Evolutionary conservation across 1,140 invertebrate genomes (phyloP).

Genomic region (Melipona quadrifasciata): DNA sequence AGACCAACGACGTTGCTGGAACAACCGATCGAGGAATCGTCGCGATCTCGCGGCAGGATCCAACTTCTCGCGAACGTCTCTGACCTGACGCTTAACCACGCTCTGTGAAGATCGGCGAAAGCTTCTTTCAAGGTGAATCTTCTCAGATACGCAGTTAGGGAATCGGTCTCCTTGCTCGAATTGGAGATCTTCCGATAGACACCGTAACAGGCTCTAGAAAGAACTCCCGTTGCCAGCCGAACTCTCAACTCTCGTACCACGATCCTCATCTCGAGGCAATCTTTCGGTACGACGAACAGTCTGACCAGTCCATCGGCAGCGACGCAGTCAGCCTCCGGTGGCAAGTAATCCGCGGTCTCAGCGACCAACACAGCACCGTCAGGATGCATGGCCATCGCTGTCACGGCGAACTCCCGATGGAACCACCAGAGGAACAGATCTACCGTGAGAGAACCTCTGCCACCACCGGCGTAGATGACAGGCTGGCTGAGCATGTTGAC

Average conservation of each 20-base stretch:
- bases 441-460: conserved; percentile 79
- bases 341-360: conserved; percentile 77
- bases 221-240: conserved; percentile 75
- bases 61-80: conserved; percentile 80
- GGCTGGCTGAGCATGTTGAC: conserved; percentile 84
- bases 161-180: conserved; percentile 39
- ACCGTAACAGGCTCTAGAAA: conserved; percentile 70
- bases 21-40: conserved; percentile 29
- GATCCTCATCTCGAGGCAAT: conserved; percentile 73
- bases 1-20: conserved; percentile 4
- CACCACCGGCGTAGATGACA: conserved; percentile 82
- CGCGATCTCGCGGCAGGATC: conserved; percentile 68
- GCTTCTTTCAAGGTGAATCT: conserved; percentile 81
- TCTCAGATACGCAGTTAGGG: conserved; percentile 71
- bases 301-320: conserved; percentile 77
- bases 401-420: conserved; percentile 81
- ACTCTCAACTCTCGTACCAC: conserved; percentile 78
- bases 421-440: conserved; percentile 84
- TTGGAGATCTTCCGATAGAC: conserved; percentile 6
- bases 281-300: conserved; percentile 72
- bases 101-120: conserved; percentile 81
- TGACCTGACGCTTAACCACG: conserved; percentile 80
- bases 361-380: conserved; percentile 79
- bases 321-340: conserved; percentile 75
- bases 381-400: conserved; percentile 81